Evolutionary conservation across 2,888 invertebrate species (phyloP).

Genomic region (Drosophila heteroneura): DNA sequence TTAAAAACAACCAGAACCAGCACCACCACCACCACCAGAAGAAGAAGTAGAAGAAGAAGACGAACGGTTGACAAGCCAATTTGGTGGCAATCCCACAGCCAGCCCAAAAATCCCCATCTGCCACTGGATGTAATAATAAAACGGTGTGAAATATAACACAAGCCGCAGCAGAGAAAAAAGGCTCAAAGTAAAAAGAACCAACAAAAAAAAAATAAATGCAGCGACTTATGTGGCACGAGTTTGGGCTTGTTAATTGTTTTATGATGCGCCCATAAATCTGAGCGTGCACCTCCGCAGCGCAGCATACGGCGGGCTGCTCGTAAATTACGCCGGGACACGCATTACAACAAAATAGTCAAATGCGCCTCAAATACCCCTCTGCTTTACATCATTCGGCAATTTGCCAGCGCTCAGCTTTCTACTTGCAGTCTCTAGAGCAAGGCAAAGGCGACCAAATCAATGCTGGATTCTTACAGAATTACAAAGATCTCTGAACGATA

Average conservation of each 20-base stretch:
- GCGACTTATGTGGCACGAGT: constrained; percentile 82
- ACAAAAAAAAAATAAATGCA: constrained; percentile 19
- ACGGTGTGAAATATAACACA: constrained; percentile 77
- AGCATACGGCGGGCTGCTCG: constrained; percentile 71
- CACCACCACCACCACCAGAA: not conserved
- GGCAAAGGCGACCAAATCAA: not conserved
- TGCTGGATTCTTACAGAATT: constrained; percentile 38
- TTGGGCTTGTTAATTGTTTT: constrained; percentile 81
- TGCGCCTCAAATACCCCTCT: constrained; percentile 38
- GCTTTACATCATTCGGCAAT: constrained; percentile 44
- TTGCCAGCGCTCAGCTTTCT: constrained; percentile 47
- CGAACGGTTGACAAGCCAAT: constrained; percentile 32
- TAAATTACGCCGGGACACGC: constrained; percentile 68
- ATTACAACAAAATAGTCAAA: constrained; percentile 67
- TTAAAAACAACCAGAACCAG: constrained; percentile 62
- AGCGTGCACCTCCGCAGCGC: constrained; percentile 41
- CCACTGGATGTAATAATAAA: constrained; percentile 64
- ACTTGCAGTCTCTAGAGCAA: not conserved
- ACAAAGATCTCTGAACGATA: constrained; percentile 49
- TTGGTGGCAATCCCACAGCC: constrained; percentile 23
- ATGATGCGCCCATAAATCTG: constrained; percentile 80
- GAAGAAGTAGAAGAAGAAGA: constrained; percentile 22
- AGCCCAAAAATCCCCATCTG: constrained; percentile 22
- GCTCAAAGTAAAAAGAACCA: constrained; percentile 20
- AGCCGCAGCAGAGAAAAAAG: constrained; percentile 29